Evolutionary conservation across 2,113 vertebrate genomes (phyloP).

Genomic region (Hylia prasina): DNA sequence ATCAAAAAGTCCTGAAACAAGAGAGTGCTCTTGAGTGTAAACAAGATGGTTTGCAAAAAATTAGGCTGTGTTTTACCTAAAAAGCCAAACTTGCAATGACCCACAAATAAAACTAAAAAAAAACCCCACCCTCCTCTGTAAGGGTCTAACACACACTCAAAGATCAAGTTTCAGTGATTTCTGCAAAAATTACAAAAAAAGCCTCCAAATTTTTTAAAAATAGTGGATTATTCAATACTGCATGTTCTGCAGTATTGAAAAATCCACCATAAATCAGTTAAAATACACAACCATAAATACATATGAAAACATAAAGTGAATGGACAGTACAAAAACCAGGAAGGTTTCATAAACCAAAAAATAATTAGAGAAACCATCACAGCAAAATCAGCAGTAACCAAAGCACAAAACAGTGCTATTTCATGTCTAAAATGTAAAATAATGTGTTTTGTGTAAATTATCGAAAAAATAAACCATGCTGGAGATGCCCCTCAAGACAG

Average conservation of each 20-base stretch:
- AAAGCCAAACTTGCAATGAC: neutral
- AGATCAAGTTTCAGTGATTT: neutral
- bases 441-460: neutral
- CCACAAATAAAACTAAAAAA: neutral
- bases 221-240: too few relatives aligned
- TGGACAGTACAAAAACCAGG: neutral
- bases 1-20: neutral
- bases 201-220: neutral
- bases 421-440: neutral
- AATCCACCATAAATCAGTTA: neutral
- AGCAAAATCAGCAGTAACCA: neutral
- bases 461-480: neutral
- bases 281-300: neutral
- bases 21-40: neutral
- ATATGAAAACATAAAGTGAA: neutral
- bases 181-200: neutral
- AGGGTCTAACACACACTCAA: neutral
- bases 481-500: neutral
- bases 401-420: neutral
- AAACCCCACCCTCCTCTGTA: neutral
- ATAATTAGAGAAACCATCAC: neutral
- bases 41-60: neutral
- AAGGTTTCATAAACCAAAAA: neutral
- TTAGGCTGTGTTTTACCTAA: neutral
- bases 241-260: neutral